Percentiles rank a stretch among this genome's conserved stretches.
Conservation (phyloP, 37 sponge, comb jelly and placozoan species). For the Crambe crambe region DNA sequence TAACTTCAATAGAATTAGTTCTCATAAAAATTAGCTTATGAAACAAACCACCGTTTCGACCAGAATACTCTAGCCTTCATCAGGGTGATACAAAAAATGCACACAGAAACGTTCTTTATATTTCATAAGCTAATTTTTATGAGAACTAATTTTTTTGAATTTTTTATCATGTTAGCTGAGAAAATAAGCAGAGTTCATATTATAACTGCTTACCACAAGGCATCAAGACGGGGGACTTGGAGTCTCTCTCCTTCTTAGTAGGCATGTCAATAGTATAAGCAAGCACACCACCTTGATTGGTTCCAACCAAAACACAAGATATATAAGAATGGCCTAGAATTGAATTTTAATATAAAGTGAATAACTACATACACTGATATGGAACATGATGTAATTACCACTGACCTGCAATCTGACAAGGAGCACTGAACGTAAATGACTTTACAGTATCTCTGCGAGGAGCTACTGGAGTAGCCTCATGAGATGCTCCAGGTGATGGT, state of each 20-base stretch:
- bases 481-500: background rate
- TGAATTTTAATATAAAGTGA: background rate
- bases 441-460: slow-evolving; percentile 50
- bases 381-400: background rate
- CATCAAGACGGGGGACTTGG: slow-evolving; percentile 57
- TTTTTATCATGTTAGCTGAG: no score
- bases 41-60: no score
- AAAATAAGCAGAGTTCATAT: no score
- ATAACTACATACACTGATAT: background rate
- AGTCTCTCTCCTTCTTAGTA: slow-evolving; percentile 36
- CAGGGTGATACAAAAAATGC: no score
- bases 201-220: slow-evolving; percentile 37
- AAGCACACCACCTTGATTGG: slow-evolving; percentile 66
- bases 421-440: slow-evolving; percentile 62
- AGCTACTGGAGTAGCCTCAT: slow-evolving; percentile 13
- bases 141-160: no score
- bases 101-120: no score
- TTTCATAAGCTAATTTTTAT: no score
- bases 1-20: no score
- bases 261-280: slow-evolving; percentile 74
- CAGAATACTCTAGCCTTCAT: no score
- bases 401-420: slow-evolving; percentile 57
- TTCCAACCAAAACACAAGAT: slow-evolving; percentile 51
- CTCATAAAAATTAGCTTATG: no score
- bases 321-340: slow-evolving; percentile 29